A percentile compares a stretch with the other conserved stretches of the same genome.
These are phyloP conservation scores for Cephus spinipes DNA, from an alignment of 2,888 invertebrate genomes.

Conservation along the genomic window DNA sequence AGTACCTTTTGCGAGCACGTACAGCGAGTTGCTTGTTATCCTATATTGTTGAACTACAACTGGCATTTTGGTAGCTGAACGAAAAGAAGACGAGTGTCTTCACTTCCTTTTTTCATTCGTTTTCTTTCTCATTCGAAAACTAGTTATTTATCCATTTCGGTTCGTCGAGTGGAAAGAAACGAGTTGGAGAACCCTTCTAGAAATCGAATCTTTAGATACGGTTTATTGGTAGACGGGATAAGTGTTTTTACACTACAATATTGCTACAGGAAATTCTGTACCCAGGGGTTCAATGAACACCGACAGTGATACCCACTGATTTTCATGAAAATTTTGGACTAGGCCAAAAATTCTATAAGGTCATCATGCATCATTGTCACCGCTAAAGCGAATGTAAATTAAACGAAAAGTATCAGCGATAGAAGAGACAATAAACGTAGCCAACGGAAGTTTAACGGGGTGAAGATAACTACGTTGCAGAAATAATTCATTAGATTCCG, in stretches of 20 bases:
- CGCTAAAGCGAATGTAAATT: background rate
- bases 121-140: background rate
- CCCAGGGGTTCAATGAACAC: background rate
- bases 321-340: background rate
- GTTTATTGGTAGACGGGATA: background rate
- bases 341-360: background rate
- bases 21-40: background rate
- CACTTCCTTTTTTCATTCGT: background rate
- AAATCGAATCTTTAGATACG: background rate
- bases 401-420: background rate
- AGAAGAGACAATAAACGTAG: background rate
- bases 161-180: background rate
- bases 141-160: background rate
- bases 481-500: background rate
- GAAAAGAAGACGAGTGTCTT: background rate
- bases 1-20: background rate
- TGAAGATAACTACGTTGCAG: background rate
- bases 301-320: background rate
- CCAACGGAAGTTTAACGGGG: background rate
- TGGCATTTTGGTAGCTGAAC: background rate
- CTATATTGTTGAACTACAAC: background rate
- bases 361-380: background rate
- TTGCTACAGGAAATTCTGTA: background rate
- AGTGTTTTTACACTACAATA: background rate
- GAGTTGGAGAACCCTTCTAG: background rate